phyloP scores from a whole-genome alignment of 2,113 vertebrate species.

The Solenodon paradoxus region DNA sequence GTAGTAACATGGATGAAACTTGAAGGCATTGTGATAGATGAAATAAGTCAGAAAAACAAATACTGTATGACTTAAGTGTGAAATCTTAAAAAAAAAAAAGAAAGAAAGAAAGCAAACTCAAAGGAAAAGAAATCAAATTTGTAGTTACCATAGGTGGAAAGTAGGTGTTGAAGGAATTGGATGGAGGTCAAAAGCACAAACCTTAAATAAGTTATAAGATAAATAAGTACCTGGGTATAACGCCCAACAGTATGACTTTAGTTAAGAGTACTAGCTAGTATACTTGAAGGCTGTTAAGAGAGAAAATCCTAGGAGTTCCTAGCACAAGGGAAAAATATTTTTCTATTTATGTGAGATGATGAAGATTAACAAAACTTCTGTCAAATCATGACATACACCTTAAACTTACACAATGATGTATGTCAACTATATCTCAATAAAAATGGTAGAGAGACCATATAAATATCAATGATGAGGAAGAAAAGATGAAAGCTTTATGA shows the following conservation, averaged over 20 bases:
- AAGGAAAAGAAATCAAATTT: too few relatives aligned
- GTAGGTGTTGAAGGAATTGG: background rate
- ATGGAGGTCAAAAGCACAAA: background rate
- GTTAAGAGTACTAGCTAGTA: background rate
- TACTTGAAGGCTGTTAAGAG: background rate
- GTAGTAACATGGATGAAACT: background rate
- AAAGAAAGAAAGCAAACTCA: background rate
- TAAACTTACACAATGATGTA: background rate
- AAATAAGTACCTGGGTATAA: background rate
- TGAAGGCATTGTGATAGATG: background rate
- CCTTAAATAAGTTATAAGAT: background rate
- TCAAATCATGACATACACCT: background rate
- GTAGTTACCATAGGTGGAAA: too few relatives aligned
- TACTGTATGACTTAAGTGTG: too few relatives aligned
- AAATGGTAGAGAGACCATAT: background rate
- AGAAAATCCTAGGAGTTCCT: too few relatives aligned
- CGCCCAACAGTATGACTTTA: background rate
- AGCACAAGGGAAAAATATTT: too few relatives aligned
- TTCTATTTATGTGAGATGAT: too few relatives aligned
- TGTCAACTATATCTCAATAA: background rate
- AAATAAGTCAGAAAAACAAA: background rate
- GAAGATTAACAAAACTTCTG: too few relatives aligned
- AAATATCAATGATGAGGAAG: background rate
- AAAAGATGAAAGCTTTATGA: background rate
- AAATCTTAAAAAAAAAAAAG: background rate